Conservation (phyloP, 1,140 invertebrate genomes). For the Drosophila teissieri region DNA sequence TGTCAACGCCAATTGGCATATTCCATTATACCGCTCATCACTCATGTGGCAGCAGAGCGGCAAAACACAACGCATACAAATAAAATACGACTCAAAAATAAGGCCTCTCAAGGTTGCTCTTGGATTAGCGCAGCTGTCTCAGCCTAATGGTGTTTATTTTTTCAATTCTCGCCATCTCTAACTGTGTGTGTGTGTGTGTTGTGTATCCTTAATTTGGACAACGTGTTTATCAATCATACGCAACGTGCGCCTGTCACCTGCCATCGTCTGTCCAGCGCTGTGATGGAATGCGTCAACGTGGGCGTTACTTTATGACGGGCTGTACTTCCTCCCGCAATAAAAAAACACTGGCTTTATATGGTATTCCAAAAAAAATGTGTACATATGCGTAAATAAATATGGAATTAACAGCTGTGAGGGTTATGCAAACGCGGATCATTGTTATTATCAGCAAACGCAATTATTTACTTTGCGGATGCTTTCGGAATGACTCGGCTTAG, state of each 20-base stretch:
- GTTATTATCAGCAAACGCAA: constrained; percentile 7
- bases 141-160: constrained; percentile 36
- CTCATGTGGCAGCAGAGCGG: constrained; percentile 38
- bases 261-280: constrained; percentile 39
- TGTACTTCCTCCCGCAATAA: constrained; percentile 30
- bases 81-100: constrained; percentile 46
- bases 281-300: constrained; percentile 56
- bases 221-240: constrained; percentile 77
- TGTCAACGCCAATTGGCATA: constrained; percentile 76
- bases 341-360: constrained; percentile 27
- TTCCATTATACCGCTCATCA: constrained; percentile 76
- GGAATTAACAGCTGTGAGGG: constrained; percentile 29
- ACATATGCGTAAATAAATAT: constrained; percentile 48
- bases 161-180: constrained; percentile 18
- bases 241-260: constrained; percentile 67
- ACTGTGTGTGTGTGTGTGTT: background rate
- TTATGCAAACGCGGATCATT: constrained; percentile 22
- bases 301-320: constrained; percentile 51
- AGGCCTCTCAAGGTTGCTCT: constrained; percentile 68
- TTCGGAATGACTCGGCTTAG: constrained; percentile 11
- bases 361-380: constrained; percentile 8
- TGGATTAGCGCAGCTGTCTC: constrained; percentile 55
- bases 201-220: constrained; percentile 60
- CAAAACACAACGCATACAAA: constrained; percentile 24
- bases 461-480: constrained; percentile 34